Conservation (phyloP, 2,113 vertebrate genomes). For the Nycticebus coucang region DNA sequence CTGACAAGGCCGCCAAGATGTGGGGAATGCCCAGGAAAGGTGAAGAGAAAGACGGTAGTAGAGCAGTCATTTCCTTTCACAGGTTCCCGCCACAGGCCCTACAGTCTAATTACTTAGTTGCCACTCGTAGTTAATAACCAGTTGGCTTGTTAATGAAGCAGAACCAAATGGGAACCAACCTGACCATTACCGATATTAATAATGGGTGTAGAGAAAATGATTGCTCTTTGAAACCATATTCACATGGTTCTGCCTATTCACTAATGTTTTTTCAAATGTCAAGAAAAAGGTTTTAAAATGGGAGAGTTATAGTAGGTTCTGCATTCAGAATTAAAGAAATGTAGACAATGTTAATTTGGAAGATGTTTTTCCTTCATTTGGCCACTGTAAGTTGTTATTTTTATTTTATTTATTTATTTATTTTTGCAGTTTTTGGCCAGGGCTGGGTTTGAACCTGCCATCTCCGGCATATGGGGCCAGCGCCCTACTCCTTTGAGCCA, state of each 20-base stretch:
- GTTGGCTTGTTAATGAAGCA: constrained; percentile 80
- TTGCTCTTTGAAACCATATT: constrained; percentile 79
- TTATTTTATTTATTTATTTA: no score
- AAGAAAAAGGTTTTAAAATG: constrained; percentile 72
- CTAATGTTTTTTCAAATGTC: constrained; percentile 75
- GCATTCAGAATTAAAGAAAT: constrained; percentile 60
- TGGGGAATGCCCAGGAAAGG: background rate
- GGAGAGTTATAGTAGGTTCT: constrained; percentile 67
- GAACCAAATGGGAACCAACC: constrained; percentile 79
- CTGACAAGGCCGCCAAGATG: background rate
- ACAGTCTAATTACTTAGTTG: constrained; percentile 78
- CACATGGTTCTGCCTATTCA: constrained; percentile 69
- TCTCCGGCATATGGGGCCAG: no score
- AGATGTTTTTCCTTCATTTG: constrained; percentile 36
- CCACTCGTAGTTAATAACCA: constrained; percentile 81
- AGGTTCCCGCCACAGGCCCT: constrained; percentile 76
- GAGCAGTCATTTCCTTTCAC: constrained; percentile 72
- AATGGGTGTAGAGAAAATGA: constrained; percentile 74
- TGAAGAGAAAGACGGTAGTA: constrained; percentile 73
- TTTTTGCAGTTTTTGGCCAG: no score
- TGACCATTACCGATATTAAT: constrained; percentile 79
- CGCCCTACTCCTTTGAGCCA: no score
- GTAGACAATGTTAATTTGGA: constrained; percentile 52
- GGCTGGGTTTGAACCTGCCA: no score
- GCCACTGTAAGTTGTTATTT: constrained; percentile 9